Percentiles rank a stretch among this genome's conserved stretches.
Evolutionary conservation across 2,113 vertebrate species (phyloP).

Genomic region (Ursus arctos): DNA sequence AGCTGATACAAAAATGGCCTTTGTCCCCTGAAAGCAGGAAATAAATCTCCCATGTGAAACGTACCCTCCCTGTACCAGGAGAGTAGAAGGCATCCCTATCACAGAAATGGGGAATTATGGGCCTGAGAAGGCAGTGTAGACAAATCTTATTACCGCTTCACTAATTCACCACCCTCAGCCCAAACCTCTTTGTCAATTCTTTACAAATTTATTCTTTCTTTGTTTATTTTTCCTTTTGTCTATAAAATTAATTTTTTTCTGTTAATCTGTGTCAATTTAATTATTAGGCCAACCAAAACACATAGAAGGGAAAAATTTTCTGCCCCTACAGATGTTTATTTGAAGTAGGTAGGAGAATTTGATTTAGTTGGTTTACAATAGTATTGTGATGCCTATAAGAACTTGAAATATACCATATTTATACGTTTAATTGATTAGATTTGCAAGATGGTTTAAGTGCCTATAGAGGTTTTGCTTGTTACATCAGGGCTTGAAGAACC

Average conservation of each 20-base stretch:
- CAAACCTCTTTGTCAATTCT: neutral
- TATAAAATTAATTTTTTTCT: neutral
- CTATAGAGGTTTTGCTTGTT: constrained; percentile 12
- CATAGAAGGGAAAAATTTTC: neutral
- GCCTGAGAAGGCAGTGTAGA: neutral
- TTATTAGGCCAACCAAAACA: neutral
- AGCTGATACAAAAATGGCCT: neutral
- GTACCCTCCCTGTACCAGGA: neutral
- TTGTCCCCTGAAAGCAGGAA: neutral
- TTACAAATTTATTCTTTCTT: neutral
- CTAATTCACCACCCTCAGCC: neutral
- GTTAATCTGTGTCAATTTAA: neutral
- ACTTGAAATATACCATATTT: neutral
- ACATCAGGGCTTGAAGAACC: neutral
- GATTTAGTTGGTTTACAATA: neutral
- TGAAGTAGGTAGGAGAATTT: neutral
- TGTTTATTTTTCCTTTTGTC: neutral
- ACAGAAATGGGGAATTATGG: neutral
- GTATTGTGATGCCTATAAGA: neutral
- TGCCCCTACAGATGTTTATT: neutral
- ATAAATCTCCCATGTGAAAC: neutral
- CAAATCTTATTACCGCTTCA: neutral
- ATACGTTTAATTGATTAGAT: neutral
- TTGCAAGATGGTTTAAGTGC: neutral
- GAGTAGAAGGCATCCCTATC: neutral